Conservation (phyloP, 1,140 invertebrate genomes). For the Oedothorax gibbosus region DNA sequence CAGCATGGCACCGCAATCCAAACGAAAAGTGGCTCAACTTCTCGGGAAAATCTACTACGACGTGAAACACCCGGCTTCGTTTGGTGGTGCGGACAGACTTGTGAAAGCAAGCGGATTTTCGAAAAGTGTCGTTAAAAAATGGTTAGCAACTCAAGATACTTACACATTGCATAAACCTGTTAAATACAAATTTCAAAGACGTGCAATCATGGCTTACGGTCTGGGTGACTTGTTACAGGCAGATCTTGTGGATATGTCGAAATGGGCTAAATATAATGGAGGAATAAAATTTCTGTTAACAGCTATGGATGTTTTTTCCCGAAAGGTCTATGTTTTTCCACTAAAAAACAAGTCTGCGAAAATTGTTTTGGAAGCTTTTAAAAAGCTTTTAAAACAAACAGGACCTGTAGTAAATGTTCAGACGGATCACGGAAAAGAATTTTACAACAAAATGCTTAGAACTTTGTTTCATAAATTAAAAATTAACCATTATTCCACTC, state of each 20-base stretch:
- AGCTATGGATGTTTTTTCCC: conserved; percentile 21
- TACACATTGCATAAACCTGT: conserved; percentile 15
- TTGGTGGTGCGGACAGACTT: neutral
- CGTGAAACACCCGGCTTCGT: neutral
- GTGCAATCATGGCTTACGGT: neutral
- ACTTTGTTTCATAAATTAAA: neutral
- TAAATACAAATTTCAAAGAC: neutral
- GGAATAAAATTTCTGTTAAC: neutral
- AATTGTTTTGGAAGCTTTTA: neutral
- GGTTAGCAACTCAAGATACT: neutral
- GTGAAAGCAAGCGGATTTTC: neutral
- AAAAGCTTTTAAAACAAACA: neutral
- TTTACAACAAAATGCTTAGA: neutral
- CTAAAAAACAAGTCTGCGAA: conserved; percentile 3
- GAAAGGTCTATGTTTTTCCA: conserved; percentile 2
- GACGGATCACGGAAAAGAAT: conserved; percentile 17
- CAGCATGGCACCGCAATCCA: too few species aligned
- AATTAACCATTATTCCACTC: conserved; percentile 19
- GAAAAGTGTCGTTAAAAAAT: neutral
- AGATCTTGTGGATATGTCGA: neutral
- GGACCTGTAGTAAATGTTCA: neutral
- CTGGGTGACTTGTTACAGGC: neutral
- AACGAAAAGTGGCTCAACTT: neutral
- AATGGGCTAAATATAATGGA: neutral
- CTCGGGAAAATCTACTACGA: neutral